Evolutionary conservation across 1,140 invertebrate species (phyloP).

Genomic region (Bombus soroeensis): DNA sequence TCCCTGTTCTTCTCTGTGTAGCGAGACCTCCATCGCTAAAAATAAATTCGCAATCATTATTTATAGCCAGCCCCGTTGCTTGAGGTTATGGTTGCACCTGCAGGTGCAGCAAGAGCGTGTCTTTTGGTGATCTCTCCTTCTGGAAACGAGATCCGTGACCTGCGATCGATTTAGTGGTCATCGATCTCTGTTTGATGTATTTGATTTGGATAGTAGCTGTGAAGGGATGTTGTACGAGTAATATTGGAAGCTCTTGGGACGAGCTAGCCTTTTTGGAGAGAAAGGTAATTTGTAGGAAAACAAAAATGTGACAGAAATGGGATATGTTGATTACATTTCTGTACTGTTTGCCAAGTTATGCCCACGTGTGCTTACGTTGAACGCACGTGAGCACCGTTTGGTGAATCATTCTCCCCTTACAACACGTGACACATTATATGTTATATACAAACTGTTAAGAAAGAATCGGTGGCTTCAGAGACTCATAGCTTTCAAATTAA

Average conservation of each 20-base stretch:
- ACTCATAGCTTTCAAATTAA: background rate
- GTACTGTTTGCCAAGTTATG: background rate
- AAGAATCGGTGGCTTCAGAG: background rate
- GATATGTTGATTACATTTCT: background rate
- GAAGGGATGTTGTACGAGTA: background rate
- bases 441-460: too few species aligned
- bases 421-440: background rate
- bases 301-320: background rate
- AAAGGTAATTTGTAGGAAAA: background rate
- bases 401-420: background rate
- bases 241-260: background rate
- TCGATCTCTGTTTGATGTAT: background rate
- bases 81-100: conserved; percentile 18
- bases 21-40: conserved; percentile 52
- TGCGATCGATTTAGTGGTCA: background rate
- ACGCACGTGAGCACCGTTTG: conserved; percentile 11
- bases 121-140: background rate
- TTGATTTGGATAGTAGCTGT: background rate
- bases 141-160: background rate
- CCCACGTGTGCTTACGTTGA: conserved; percentile 26
- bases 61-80: conserved; percentile 56
- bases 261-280: background rate
- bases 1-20: background rate
- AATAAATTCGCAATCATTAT: conserved; percentile 69
- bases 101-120: conserved; percentile 46